A percentile compares a stretch with the other conserved stretches of the same genome.
Evolutionary conservation across 2,797 vertebrate species (phyloP).

Genomic region (Phrynocephalus guinanensis): DNA sequence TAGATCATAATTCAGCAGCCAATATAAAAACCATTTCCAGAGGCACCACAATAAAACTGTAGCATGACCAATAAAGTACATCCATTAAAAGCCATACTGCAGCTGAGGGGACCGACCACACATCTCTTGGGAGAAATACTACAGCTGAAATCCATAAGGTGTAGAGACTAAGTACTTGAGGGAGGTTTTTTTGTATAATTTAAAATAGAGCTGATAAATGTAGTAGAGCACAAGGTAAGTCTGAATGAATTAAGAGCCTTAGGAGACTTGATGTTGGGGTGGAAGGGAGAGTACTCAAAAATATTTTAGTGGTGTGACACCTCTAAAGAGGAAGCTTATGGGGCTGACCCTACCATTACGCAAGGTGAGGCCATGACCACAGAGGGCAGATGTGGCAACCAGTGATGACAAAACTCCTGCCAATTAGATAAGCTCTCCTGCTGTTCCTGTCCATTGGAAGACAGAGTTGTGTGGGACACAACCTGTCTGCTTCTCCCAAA

Average conservation of each 20-base stretch:
- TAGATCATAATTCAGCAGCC: not conserved
- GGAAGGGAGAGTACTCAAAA: not conserved
- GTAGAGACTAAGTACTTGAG: not conserved
- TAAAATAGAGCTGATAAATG: conserved; percentile 6
- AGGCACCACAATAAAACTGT: not conserved
- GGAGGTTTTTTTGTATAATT: not conserved
- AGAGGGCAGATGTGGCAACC: not conserved
- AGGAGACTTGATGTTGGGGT: not conserved
- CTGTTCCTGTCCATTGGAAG: not conserved
- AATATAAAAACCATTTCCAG: not conserved
- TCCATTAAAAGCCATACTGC: not conserved
- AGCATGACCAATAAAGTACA: not conserved
- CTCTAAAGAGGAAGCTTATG: not conserved
- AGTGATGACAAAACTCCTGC: not conserved
- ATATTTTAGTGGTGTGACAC: not conserved
- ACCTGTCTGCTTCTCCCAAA: no score
- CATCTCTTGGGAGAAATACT: not conserved
- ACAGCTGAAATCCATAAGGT: not conserved
- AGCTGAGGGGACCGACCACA: no score
- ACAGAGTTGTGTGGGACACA: not conserved
- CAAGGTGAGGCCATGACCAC: not conserved
- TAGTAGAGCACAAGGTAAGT: not conserved
- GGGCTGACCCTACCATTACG: not conserved
- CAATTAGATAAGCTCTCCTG: not conserved
- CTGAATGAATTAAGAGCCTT: not conserved